Conservation (phyloP, 2,113 vertebrate genomes). For the Nycticryphes semicollaris region DNA sequence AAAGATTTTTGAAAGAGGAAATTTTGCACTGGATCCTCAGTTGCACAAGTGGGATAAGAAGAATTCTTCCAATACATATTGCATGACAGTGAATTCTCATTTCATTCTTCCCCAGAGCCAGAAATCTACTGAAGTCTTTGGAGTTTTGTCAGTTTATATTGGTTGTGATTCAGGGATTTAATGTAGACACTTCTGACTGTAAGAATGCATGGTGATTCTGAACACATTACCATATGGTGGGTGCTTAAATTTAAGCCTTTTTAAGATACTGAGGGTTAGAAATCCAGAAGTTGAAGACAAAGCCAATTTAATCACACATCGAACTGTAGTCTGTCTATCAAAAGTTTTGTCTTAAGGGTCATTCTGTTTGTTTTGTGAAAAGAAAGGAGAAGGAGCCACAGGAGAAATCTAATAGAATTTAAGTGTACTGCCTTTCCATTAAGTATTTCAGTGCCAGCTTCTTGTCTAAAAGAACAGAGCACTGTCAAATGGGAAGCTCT, state of each 20-base stretch:
- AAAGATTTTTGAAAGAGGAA: background rate
- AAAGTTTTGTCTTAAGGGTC: background rate
- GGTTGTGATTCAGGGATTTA: background rate
- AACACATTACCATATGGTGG: background rate
- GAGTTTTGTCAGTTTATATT: background rate
- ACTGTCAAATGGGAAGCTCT: background rate
- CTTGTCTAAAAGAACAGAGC: background rate
- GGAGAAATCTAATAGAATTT: background rate
- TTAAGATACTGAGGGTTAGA: background rate
- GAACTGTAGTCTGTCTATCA: background rate
- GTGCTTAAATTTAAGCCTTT: background rate
- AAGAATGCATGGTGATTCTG: background rate
- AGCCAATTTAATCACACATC: background rate
- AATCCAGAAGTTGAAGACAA: background rate
- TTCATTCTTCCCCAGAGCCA: background rate
- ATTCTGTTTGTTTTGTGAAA: background rate
- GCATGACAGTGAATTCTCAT: background rate
- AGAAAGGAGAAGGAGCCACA: background rate
- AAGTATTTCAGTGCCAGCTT: background rate
- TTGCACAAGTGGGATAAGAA: background rate
- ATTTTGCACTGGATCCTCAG: background rate
- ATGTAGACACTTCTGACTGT: background rate
- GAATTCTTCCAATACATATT: background rate
- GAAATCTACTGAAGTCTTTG: background rate
- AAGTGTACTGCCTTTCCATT: background rate